These are phyloP conservation scores for Oreotrochilus melanogaster DNA, from an alignment of 2,113 vertebrate genomes.

Conservation along the genomic window DNA sequence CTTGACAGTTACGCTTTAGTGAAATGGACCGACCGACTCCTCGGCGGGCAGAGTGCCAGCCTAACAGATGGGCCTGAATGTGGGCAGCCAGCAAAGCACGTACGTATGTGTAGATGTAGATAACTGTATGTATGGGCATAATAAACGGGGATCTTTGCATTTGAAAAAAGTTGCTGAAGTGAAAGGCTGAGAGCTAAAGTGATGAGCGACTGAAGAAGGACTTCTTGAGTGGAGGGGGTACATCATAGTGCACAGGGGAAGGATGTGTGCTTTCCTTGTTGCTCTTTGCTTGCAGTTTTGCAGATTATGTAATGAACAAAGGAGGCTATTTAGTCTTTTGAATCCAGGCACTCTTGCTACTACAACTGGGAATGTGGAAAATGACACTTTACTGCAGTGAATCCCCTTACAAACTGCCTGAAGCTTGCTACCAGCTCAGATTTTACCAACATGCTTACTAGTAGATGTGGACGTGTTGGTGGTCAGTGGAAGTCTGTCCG, in stretches of 20 bases:
- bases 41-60: constrained; percentile 67
- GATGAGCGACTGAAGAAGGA: neutral
- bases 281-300: constrained; percentile 19
- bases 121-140: neutral
- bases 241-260: neutral
- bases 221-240: neutral
- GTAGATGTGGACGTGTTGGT: neutral
- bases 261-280: constrained; percentile 18
- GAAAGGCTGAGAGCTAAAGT: constrained; percentile 3
- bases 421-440: neutral
- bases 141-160: neutral
- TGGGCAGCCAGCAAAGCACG: constrained; percentile 44
- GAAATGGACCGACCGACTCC: constrained; percentile 48
- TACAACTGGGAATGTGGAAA: constrained; percentile 31
- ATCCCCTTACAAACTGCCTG: neutral
- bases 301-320: constrained; percentile 49
- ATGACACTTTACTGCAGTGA: neutral
- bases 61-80: constrained; percentile 71
- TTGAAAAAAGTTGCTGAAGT: constrained; percentile 5
- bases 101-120: constrained; percentile 24
- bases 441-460: neutral
- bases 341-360: constrained; percentile 12
- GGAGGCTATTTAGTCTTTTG: constrained; percentile 45
- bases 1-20: constrained; percentile 49
- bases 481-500: neutral